phyloP scores from a whole-genome alignment of 2,888 invertebrate genomes.

The Chrysomela aeneicollis region DNA sequence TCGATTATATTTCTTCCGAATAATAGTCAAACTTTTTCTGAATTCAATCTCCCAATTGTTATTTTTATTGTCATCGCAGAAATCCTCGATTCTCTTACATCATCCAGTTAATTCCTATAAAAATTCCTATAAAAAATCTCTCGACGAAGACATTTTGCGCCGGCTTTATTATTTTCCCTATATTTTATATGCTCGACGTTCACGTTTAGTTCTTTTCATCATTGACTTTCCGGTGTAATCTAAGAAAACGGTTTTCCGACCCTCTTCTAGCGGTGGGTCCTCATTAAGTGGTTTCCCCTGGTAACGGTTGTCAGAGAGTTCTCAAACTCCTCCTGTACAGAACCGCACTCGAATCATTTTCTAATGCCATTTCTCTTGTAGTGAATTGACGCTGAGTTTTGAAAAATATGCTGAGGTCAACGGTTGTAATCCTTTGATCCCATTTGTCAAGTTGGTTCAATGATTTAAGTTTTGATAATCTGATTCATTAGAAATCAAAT shows the following conservation, averaged over 20 bases:
- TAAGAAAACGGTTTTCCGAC: conserved; percentile 51
- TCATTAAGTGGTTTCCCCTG: conserved; percentile 61
- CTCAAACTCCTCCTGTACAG: conserved; percentile 44
- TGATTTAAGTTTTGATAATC: no score
- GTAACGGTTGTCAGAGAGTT: conserved; percentile 59
- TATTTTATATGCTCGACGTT: conserved; percentile 41
- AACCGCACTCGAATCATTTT: not conserved
- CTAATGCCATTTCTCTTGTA: no score
- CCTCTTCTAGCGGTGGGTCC: conserved; percentile 45
- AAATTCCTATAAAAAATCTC: conserved; percentile 22
- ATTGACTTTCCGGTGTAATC: conserved; percentile 54
- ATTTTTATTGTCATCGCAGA: not conserved
- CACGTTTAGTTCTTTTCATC: conserved; percentile 52
- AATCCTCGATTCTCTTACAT: not conserved
- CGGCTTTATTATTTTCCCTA: conserved; percentile 32
- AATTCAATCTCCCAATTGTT: no score
- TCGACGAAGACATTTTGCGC: conserved; percentile 31
- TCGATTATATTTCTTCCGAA: no score
- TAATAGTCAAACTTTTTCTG: no score
- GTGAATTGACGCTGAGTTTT: no score
- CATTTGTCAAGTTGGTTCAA: no score
- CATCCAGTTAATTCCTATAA: conserved; percentile 12
- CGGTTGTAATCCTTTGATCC: not conserved
- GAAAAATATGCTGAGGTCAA: not conserved
- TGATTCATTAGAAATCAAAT: no score